Evolutionary conservation across 1,140 invertebrate genomes (phyloP), one percentile per base, ranked within the genome.

Genomic region (Bombus vancouverensis): DNA sequence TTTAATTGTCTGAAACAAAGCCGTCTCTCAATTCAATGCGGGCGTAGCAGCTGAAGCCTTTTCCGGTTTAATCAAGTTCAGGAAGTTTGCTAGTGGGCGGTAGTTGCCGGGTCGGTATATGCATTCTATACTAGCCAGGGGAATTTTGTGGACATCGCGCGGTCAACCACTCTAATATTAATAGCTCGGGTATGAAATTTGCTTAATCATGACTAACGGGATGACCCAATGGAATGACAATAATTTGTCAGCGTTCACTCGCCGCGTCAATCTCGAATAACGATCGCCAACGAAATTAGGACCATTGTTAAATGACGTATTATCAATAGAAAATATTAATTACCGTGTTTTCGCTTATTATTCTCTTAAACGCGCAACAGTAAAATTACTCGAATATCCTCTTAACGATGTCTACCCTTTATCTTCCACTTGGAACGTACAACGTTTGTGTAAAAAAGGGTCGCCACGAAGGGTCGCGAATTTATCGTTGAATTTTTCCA

Each of bases 101-200:
- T 62, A 80, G 87, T 87, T 89, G 89, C 80, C 85, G 79, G 68
- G 81, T 89, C 83, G 88, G 88, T 87, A 72, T 57, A 90, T 92
- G 88, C 88, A 92, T 92, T 90, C 84, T 91, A 90, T 92, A 92
- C 87, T 90, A 92, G 90, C 79, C 83, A 81, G 72, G 91, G 91
- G 91, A 92, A 91, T 92, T 92, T 92, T 91, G 91, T 92, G 90
- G 82, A 91, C 87, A 87, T 88, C 81, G 78, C 65, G 81, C 83
- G 88, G 83, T 88, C 87, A 88, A 77, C 83, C 76, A 53, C 84
- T 92, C 82, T 90, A 88, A 92, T 90, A 92, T 92, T 92, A 91
- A 91, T 88, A 85, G 86, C 66, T 66, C 62, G 75, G 76, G 81
- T 91, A 91, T 87, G 86, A 87, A 91, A 91, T 91, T 91, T 85